Evolutionary conservation across 2,888 invertebrate species (phyloP), one percentile per base, ranked within the genome.

Genomic region (Blastobasis adustella): DNA sequence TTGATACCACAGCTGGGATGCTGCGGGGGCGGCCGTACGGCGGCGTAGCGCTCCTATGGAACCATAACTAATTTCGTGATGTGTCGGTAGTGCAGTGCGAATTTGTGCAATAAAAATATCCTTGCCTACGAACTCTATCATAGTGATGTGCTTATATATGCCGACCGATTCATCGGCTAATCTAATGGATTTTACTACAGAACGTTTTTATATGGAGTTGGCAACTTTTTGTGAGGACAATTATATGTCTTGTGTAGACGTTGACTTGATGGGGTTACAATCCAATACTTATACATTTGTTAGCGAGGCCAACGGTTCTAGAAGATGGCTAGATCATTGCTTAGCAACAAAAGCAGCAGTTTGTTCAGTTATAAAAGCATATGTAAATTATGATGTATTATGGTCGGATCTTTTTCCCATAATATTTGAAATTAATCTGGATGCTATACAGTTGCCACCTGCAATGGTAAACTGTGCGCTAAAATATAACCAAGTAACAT

Each of bases 1-100:
- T 58, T 1, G 55, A 57, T n/a, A 51, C 52, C 7, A 37, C 48
- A 10, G 53, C 48, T 1, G 54, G 57, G 5, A 8, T 52, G 5
- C 45, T 58, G 45, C 8, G 46, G 4, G 58, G 54, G 0, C 23
- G 58, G 9, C 58, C 58, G 4, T 48, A 54, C 38, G 55, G n/a
- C 53, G 5, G 54, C 54, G 54, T 56, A 1, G 58, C 58, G 4
- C 37, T 58, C 9, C 37, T 58, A 8, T 58, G 58, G 58, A n/a
- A 51, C 6, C 49, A 47, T 8, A 39, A 23, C 37, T 1, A 9
- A 4, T 49, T 49, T 36, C 39, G 5, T 1, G 23, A n/a, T 10
- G 49, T 49, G 6, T 9, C 45, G 6, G 40, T 45, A 5, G 10
- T 49, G 6, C 10, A 49, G 38, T 45, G 45, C n/a, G 49, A 23